Percentiles rank a stretch among this genome's conserved stretches.
Conservation (phyloP, 2,888 invertebrate species). For the Cryptosula pallasiana region DNA sequence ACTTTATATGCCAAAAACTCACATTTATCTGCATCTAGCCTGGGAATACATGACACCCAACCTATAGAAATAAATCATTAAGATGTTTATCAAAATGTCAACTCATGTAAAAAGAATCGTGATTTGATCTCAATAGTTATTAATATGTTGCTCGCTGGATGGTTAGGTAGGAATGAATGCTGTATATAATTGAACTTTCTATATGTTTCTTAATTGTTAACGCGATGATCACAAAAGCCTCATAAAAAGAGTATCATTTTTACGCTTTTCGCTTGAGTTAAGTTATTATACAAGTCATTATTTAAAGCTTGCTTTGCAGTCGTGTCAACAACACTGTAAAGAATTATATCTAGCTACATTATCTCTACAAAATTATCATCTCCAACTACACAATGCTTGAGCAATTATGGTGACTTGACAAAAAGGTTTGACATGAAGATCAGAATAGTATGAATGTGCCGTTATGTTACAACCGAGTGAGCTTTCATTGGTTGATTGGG, state of each 20-base stretch:
- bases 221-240: slow-evolving; percentile 3
- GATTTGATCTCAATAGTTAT: neutral
- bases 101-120: neutral
- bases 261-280: slow-evolving; percentile 10
- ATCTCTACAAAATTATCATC: slow-evolving; percentile 16
- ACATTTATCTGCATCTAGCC: neutral
- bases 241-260: slow-evolving; percentile 5
- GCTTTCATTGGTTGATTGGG: neutral
- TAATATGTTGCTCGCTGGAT: no score
- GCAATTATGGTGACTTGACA: neutral
- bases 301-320: neutral
- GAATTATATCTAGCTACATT: neutral
- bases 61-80: neutral
- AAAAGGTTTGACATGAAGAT: neutral
- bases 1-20: neutral
- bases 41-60: neutral
- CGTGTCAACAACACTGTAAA: neutral
- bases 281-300: slow-evolving; percentile 20
- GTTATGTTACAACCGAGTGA: neutral
- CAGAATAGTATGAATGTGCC: neutral
- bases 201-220: neutral
- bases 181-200: slow-evolving; percentile 4
- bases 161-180: no score
- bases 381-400: slow-evolving; percentile 1
- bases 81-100: neutral